phyloP scores from a whole-genome alignment of 2,888 invertebrate genomes.

The Lochmaea capreae region DNA sequence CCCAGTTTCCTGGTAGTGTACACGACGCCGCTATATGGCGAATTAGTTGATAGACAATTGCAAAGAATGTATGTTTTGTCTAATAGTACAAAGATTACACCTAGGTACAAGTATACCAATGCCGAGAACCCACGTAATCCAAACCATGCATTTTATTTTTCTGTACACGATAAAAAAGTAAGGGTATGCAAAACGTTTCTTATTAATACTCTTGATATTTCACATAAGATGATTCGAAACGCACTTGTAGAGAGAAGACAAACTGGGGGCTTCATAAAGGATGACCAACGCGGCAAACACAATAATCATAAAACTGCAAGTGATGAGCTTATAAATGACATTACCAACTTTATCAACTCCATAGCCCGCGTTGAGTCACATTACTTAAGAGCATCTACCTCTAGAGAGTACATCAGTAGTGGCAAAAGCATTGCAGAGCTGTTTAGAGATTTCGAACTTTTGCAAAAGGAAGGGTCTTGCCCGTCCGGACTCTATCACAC shows the following conservation, averaged over 20 bases:
- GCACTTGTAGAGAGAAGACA: neutral
- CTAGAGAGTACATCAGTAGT: neutral
- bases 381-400: neutral
- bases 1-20: too few species aligned
- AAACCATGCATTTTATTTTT: constrained; percentile 6
- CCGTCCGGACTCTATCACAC: neutral
- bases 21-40: too few species aligned
- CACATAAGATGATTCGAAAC: constrained; percentile 20
- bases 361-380: constrained; percentile 13
- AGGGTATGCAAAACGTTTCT: constrained; percentile 14
- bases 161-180: neutral
- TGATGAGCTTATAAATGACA: neutral
- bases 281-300: neutral
- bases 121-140: neutral
- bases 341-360: neutral
- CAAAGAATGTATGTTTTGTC: constrained; percentile 15
- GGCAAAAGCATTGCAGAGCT: neutral
- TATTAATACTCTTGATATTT: too few species aligned
- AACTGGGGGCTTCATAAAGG: neutral
- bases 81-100: constrained; percentile 5
- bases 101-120: constrained; percentile 8
- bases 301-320: neutral
- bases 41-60: neutral
- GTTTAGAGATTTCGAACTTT: neutral
- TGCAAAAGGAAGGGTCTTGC: neutral